Percentiles rank a stretch among this genome's conserved stretches.
Evolutionary conservation across 1,140 invertebrate genomes (phyloP).

Genomic region (Andricus grossulariae): DNA sequence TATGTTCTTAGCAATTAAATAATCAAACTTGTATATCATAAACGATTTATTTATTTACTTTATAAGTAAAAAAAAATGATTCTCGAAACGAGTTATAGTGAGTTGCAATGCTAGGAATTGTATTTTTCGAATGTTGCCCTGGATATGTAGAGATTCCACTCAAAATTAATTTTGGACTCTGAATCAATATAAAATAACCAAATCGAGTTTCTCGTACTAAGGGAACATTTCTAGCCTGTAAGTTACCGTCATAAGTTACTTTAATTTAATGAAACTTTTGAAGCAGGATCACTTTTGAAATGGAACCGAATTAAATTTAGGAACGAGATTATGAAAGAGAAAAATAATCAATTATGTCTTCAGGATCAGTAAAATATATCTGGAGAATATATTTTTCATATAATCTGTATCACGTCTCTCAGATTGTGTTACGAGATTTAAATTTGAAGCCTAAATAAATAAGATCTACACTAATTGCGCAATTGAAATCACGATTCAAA

Average conservation of each 20-base stretch:
- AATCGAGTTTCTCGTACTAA: not conserved
- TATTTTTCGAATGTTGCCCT: not conserved
- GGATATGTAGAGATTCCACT: not conserved
- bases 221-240: not conserved
- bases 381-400: conserved; percentile 8
- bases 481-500: too few relatives aligned
- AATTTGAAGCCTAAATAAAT: too few relatives aligned
- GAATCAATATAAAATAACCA: not conserved
- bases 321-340: too few relatives aligned
- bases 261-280: too few relatives aligned
- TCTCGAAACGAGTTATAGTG: not conserved
- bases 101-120: conserved; percentile 23
- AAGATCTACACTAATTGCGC: too few relatives aligned
- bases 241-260: not conserved
- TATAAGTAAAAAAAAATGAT: not conserved
- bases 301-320: not conserved
- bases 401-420: not conserved
- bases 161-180: not conserved
- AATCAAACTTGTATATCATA: not conserved
- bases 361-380: not conserved
- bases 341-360: not conserved
- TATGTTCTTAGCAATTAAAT: not conserved
- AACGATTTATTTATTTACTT: not conserved
- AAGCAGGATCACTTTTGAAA: too few relatives aligned
- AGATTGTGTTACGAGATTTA: too few relatives aligned